Percentiles rank a stretch among this genome's conserved stretches.
phyloP scores from a whole-genome alignment of 2,888 invertebrate species.

The Parelbella ahira region DNA sequence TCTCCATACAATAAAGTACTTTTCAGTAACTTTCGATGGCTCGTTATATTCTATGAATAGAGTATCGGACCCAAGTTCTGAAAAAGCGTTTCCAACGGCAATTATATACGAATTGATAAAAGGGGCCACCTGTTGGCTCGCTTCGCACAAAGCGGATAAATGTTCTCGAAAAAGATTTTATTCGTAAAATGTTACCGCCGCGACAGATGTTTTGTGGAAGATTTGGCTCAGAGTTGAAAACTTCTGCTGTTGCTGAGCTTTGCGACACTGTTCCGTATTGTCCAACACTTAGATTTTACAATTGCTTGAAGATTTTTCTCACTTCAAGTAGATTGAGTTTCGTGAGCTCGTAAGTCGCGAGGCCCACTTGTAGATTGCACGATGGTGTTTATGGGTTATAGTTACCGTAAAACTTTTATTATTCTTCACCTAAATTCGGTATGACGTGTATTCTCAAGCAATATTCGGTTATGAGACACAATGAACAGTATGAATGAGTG shows the following conservation, averaged over 20 bases:
- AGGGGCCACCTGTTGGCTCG: constrained; percentile 70
- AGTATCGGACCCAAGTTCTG: constrained; percentile 27
- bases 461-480: too few species aligned
- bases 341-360: constrained; percentile 32
- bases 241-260: constrained; percentile 49
- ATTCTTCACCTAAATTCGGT: not conserved
- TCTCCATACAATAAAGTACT: constrained; percentile 8
- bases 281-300: constrained; percentile 41
- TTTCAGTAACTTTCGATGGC: constrained; percentile 28
- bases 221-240: constrained; percentile 52
- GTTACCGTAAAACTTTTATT: constrained; percentile 1
- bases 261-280: constrained; percentile 39
- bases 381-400: constrained; percentile 13
- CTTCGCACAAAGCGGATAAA: constrained; percentile 39
- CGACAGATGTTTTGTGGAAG: constrained; percentile 61
- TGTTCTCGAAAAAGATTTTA: constrained; percentile 68
- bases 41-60: constrained; percentile 29
- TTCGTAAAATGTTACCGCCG: constrained; percentile 51
- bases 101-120: constrained; percentile 70
- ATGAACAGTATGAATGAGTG: too few species aligned
- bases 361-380: constrained; percentile 22
- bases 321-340: constrained; percentile 40
- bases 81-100: constrained; percentile 48
- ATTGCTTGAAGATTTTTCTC: constrained; percentile 23
- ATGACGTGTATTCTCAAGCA: constrained; percentile 60